Evolutionary conservation across 1,140 invertebrate species (phyloP).

Genomic region (Drosophila elegans): DNA sequence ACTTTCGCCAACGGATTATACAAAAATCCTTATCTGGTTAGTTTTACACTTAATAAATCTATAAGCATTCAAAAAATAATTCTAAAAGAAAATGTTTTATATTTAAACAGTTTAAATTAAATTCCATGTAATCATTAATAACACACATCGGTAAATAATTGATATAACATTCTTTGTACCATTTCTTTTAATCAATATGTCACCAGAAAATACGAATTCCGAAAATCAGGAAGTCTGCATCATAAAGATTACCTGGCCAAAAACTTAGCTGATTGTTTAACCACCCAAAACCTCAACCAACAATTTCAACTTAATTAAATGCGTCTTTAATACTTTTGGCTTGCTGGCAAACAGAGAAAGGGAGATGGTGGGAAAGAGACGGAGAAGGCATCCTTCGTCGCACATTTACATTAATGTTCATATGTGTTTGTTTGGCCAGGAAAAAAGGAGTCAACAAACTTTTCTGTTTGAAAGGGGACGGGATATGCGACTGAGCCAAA

Average conservation of each 20-base stretch:
- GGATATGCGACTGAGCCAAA: conserved; percentile 47
- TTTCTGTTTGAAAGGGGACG: conserved; percentile 24
- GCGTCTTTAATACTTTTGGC: conserved; percentile 80
- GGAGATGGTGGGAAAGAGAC: not conserved
- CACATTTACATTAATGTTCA: conserved; percentile 75
- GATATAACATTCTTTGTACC: not conserved
- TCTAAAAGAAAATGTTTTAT: too few relatives aligned
- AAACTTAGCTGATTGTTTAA: conserved; percentile 40
- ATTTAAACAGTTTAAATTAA: too few relatives aligned
- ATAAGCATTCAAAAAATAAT: too few relatives aligned
- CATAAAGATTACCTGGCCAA: conserved; percentile 24
- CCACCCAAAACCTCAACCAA: conserved; percentile 55
- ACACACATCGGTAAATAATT: too few relatives aligned
- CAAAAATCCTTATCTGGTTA: too few relatives aligned
- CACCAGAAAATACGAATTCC: not conserved
- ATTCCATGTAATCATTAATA: too few relatives aligned
- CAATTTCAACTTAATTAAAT: conserved; percentile 83
- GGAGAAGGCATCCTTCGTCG: conserved; percentile 18
- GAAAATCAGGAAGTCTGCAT: not conserved
- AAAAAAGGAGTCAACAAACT: conserved; percentile 68
- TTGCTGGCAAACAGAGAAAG: conserved; percentile 50
- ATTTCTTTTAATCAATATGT: conserved; percentile 2
- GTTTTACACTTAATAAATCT: too few relatives aligned
- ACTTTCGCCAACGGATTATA: too few relatives aligned
- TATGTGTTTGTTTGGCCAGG: conserved; percentile 66